Evolutionary conservation across 2,113 vertebrate genomes (phyloP).

Genomic region (Hystrix cristata): DNA sequence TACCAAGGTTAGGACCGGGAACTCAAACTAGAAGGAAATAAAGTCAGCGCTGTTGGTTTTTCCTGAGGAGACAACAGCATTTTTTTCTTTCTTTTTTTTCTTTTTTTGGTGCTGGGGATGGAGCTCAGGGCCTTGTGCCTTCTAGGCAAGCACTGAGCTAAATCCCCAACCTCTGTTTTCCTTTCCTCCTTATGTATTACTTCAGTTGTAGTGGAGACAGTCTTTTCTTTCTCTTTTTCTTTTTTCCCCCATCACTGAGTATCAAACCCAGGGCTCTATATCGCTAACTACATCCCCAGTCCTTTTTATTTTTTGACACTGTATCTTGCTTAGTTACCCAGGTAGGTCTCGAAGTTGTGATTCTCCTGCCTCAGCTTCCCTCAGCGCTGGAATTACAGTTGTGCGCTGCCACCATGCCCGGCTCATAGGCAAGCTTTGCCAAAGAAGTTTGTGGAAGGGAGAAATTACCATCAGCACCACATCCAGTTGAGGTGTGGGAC

Average conservation of each 20-base stretch:
- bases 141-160: no score
- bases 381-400: not conserved
- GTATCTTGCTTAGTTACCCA: no score
- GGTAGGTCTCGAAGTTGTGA: no score
- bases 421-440: not conserved
- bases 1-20: not conserved
- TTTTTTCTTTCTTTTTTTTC: not conserved
- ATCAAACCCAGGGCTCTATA: not conserved
- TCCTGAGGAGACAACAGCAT: not conserved
- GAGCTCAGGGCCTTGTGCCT: no score
- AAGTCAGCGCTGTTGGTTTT: not conserved
- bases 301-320: not conserved
- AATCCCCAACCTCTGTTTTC: not conserved
- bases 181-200: not conserved
- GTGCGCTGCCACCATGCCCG: not conserved
- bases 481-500: not conserved
- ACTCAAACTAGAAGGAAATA: conserved; percentile 13
- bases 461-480: not conserved
- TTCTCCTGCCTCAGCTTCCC: no score
- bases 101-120: no score
- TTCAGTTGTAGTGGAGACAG: not conserved
- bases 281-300: not conserved
- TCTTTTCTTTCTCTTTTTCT: not conserved
- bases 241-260: not conserved
- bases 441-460: not conserved